These are phyloP conservation scores for Lagopus muta DNA, from an alignment of 2,113 vertebrate species.

Conservation along the genomic window DNA sequence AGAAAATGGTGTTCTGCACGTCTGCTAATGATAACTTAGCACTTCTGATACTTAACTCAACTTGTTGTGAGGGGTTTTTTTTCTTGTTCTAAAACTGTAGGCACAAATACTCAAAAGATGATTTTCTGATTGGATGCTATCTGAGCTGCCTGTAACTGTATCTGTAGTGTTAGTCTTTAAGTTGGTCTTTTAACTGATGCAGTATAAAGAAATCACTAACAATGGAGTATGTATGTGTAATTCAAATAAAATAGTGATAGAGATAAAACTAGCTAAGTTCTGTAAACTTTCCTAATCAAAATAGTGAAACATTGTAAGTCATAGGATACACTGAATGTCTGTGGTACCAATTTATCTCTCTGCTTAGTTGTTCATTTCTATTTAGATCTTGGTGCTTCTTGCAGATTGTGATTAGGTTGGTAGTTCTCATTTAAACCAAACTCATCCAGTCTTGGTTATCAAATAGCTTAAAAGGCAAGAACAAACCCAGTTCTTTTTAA, in stretches of 20 bases:
- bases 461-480: neutral
- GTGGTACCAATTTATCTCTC: neutral
- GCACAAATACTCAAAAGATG: neutral
- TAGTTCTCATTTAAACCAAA: neutral
- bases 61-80: neutral
- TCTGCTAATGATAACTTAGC: neutral
- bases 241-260: neutral
- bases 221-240: neutral
- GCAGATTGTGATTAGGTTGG: neutral
- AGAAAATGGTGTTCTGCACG: neutral
- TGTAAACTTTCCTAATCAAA: neutral
- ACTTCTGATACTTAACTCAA: neutral
- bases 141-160: neutral
- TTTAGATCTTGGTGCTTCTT: neutral
- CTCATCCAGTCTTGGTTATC: neutral
- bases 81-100: neutral
- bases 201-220: neutral
- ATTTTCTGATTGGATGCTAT: neutral
- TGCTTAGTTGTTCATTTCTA: neutral
- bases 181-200: neutral
- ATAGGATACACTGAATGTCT: neutral
- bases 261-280: neutral
- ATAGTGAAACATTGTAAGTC: neutral
- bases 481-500: neutral
- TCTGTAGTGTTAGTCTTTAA: neutral